Conservation (phyloP, 2,113 vertebrate genomes). For the Macrotus californicus region DNA sequence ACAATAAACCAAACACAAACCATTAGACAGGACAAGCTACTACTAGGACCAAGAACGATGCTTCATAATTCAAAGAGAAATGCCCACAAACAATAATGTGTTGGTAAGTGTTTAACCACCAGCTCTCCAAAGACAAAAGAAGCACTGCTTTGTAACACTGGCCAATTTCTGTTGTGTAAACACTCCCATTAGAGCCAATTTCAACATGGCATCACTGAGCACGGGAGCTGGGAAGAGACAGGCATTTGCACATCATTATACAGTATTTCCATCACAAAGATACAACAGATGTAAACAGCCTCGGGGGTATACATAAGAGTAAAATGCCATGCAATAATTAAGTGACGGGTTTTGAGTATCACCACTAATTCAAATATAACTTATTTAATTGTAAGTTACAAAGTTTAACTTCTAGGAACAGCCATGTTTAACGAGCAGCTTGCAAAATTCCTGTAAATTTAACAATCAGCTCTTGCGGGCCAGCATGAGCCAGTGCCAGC, state of each 20-base stretch:
- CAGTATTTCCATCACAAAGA: background rate
- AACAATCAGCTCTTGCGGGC: background rate
- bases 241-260: background rate
- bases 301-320: background rate
- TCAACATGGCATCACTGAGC: background rate
- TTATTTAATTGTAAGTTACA: conserved; percentile 11
- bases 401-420: background rate
- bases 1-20: background rate
- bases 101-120: background rate
- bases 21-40: background rate
- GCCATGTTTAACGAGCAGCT: background rate
- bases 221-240: background rate
- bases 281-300: background rate
- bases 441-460: background rate
- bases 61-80: background rate
- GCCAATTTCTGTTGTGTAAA: background rate
- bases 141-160: background rate
- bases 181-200: background rate
- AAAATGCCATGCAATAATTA: background rate
- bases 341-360: background rate
- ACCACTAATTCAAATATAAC: background rate
- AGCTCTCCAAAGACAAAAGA: background rate
- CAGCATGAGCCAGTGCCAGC: background rate
- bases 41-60: background rate
- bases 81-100: background rate